These are phyloP conservation scores for Speoplatyrhinus poulsoni DNA, from an alignment of 2,113 vertebrate species.

Conservation along the genomic window DNA sequence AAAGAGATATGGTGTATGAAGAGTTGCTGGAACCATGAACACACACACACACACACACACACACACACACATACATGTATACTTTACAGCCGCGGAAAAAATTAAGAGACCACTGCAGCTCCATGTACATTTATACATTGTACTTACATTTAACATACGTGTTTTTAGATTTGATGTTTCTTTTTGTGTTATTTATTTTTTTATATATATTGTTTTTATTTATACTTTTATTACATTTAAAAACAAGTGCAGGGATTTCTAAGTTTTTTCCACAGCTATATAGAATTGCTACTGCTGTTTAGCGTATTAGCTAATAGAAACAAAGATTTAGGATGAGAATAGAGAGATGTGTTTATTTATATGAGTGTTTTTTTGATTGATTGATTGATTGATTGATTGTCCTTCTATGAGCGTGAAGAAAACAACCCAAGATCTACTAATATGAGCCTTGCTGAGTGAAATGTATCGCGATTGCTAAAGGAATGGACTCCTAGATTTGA, in stretches of 20 bases:
- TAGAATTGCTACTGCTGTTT: too few relatives aligned
- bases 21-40: too few relatives aligned
- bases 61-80: too few relatives aligned
- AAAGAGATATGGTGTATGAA: too few relatives aligned
- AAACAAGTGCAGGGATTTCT: too few relatives aligned
- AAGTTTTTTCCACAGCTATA: not conserved
- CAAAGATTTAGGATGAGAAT: too few relatives aligned
- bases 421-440: not conserved
- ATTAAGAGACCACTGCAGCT: too few relatives aligned
- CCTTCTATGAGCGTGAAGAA: not conserved
- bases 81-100: too few relatives aligned
- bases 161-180: not conserved
- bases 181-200: not conserved
- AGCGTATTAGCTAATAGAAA: too few relatives aligned
- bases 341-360: not conserved
- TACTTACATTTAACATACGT: too few relatives aligned
- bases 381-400: not conserved
- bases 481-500: conserved; percentile 17
- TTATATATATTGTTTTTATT: not conserved
- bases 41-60: too few relatives aligned
- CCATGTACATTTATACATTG: too few relatives aligned
- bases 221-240: not conserved
- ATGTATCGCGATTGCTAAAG: conserved; percentile 10
- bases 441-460: conserved; percentile 8
- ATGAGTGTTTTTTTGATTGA: not conserved